Evolutionary conservation across 1,140 invertebrate genomes (phyloP).

Genomic region (Paracyclopina nana): DNA sequence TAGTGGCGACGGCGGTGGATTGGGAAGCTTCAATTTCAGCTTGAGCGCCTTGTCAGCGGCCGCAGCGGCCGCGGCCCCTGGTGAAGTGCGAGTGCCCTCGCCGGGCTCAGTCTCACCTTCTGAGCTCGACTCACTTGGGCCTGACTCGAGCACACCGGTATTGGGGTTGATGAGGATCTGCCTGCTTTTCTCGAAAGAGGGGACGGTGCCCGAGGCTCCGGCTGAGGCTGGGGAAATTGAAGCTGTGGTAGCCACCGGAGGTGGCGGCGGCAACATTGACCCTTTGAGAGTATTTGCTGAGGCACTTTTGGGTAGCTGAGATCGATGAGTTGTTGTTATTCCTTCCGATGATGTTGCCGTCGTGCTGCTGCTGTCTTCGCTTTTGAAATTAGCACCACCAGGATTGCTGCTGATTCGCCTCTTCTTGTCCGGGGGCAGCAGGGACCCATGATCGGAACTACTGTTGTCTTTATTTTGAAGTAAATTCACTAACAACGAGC

Average conservation of each 20-base stretch:
- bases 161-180: slow-evolving; percentile 40
- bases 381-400: no score
- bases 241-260: no score
- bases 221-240: background rate
- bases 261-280: no score
- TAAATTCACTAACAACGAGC: background rate
- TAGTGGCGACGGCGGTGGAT: slow-evolving; percentile 14
- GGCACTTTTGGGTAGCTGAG: no score
- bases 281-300: no score
- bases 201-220: background rate
- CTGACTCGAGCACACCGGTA: slow-evolving; percentile 46
- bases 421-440: no score
- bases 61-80: slow-evolving; percentile 19
- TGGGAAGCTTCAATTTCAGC: slow-evolving; percentile 20
- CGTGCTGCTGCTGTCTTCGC: no score
- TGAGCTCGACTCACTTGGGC: slow-evolving; percentile 33
- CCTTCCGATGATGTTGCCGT: no score
- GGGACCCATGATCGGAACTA: slow-evolving; percentile 19
- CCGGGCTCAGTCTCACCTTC: no score
- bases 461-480: slow-evolving; percentile 31
- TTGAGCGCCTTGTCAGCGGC: slow-evolving; percentile 20
- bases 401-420: no score
- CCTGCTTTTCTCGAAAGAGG: background rate
- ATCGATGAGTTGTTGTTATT: no score
- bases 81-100: slow-evolving; percentile 15